phyloP scores from a whole-genome alignment of 2,797 vertebrate genomes.

The Halcyon smyrnensis region DNA sequence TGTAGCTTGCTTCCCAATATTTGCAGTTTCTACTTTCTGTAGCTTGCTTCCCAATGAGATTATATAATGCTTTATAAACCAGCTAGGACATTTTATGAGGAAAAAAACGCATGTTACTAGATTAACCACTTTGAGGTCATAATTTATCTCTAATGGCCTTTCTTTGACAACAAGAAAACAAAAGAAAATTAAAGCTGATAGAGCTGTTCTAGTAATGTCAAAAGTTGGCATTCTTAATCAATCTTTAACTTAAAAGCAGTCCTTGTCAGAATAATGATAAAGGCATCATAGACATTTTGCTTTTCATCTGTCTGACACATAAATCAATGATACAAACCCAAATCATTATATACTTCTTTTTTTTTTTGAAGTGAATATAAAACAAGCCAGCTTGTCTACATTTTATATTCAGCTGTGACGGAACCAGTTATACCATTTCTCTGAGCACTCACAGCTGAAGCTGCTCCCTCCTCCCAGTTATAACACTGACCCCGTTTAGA shows the following conservation, averaged over 20 bases:
- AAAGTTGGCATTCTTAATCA: slow-evolving; percentile 73
- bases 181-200: slow-evolving; percentile 68
- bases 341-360: slow-evolving; percentile 64
- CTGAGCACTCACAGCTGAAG: slow-evolving; percentile 50
- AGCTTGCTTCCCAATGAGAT: neutral
- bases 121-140: slow-evolving; percentile 69
- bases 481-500: slow-evolving; percentile 73
- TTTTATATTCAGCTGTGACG: slow-evolving; percentile 16
- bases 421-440: slow-evolving; percentile 45
- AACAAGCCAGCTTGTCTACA: slow-evolving; percentile 18
- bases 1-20: neutral
- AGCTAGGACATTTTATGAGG: slow-evolving; percentile 25
- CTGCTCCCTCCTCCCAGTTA: slow-evolving; percentile 64
- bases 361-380: neutral
- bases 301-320: slow-evolving; percentile 78
- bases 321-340: slow-evolving; percentile 73
- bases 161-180: slow-evolving; percentile 61
- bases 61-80: neutral
- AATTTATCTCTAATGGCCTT: slow-evolving; percentile 65
- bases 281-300: slow-evolving; percentile 73
- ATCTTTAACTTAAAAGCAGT: slow-evolving; percentile 78
- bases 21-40: neutral
- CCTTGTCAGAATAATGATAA: slow-evolving; percentile 76
- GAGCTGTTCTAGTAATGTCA: slow-evolving; percentile 70
- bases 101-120: neutral